Base-by-base conservation (phyloP, 2,113 vertebrate genomes). In the Taxidea taxus region DNA sequence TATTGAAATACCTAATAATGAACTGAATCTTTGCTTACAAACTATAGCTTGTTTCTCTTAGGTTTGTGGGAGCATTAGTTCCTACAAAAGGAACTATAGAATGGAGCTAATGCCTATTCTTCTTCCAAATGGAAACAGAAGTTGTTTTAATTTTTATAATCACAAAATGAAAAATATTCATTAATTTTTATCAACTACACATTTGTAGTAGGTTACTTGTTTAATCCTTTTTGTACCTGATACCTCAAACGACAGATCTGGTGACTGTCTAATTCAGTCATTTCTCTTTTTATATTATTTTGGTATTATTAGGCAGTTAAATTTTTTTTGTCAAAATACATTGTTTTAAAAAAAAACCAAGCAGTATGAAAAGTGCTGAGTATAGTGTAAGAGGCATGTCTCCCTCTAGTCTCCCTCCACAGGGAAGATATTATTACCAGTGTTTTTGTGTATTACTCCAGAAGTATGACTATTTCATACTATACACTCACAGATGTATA, bases 281-380 rank as follows among this genome's bases (percentile, higher is more conserved):
- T 95, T 81, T 92, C 42, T 75, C 75, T 97, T 96, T 66, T 75
- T 47, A 85, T 66, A 27, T 54, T 60, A 14, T 82, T 91, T 96
- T 97, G 39, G 3, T 93, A 88, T 91, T 80, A 42, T 91, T 80
- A 80, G 23, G 20, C 31, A 51, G 42, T 70, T 82, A n/a, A 51
- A 12, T 10, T 18, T 66, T 70, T n/a, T 82, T 21, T 3, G 72
- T 47, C 42, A 47, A 18, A 82, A 77, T 78, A 80, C 1, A 25
- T 62, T 37, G 7, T 56, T 27, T 60, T 29, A 49, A 80, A 91
- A 51, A 83, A 87, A 88, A 91, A 6, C 1, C 29, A 82, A 80
- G n/a, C 20, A 64, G 42, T 87, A 16, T 42, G 77, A 39, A 88
- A 83, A 64, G 23, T 83, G 1, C 21, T 64, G 60, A 64, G 58